A percentile compares a stretch with the other conserved stretches of the same genome.
Conservation (phyloP, 2,113 vertebrate genomes). For the Butorides virescens region DNA sequence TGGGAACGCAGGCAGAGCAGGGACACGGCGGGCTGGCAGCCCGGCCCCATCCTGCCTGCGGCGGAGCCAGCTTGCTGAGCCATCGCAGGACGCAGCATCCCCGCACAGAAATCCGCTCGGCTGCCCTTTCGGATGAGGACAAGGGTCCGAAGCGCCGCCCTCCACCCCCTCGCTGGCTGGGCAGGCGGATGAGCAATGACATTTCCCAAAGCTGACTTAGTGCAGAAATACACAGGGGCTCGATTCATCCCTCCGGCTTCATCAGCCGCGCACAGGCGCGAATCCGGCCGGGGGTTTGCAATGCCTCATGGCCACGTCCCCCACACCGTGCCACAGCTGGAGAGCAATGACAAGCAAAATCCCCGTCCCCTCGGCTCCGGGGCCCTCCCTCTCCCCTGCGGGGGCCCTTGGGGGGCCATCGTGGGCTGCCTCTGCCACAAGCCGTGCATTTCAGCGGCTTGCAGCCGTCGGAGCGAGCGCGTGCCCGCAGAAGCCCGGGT, state of each 20-base stretch:
- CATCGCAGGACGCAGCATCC: background rate
- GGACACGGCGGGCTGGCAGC: background rate
- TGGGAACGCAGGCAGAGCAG: background rate
- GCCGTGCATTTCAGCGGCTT: background rate
- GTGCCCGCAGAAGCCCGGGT: background rate
- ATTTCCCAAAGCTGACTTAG: background rate
- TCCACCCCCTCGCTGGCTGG: background rate
- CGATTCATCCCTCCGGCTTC: background rate
- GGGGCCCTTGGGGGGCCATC: background rate
- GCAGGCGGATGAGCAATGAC: background rate
- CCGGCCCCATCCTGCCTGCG: background rate
- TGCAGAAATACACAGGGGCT: background rate
- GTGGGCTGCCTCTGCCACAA: background rate
- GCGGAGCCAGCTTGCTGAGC: background rate
- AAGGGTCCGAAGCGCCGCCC: background rate
- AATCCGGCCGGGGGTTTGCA: background rate
- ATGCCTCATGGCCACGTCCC: background rate
- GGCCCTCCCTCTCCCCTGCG: background rate
- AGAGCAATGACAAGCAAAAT: background rate
- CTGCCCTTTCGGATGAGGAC: background rate
- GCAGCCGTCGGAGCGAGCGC: fast-evolving
- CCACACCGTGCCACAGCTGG: background rate
- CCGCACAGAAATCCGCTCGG: background rate
- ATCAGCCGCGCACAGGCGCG: background rate
- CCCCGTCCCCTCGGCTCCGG: fast-evolving